A percentile compares a stretch with the other conserved stretches of the same genome.
Conservation (phyloP, 2,113 vertebrate genomes). For the Zosterops hypoxanthus region DNA sequence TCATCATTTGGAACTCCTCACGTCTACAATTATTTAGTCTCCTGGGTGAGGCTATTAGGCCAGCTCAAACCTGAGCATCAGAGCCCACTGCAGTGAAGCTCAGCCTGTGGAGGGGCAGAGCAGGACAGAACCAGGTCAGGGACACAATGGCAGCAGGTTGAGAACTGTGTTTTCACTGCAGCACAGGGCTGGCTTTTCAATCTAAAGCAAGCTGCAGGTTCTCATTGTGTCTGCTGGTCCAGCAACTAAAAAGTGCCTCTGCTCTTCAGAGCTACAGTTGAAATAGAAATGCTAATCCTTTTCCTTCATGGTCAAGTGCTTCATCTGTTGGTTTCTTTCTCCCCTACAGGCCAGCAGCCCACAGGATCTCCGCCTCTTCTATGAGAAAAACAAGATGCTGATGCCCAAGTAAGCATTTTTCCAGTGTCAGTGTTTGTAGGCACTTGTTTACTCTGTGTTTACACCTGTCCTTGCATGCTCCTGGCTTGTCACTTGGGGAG, state of each 20-base stretch:
- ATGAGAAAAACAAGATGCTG: conserved; percentile 91
- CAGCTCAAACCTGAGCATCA: conserved; percentile 11
- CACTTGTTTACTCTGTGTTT: conserved; percentile 28
- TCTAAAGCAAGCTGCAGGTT: not conserved
- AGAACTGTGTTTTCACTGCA: not conserved
- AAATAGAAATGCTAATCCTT: not conserved
- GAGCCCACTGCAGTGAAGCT: not conserved
- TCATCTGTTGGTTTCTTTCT: conserved; percentile 2
- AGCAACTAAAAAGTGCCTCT: not conserved
- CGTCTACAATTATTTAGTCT: not conserved
- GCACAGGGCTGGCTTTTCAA: not conserved
- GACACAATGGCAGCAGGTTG: not conserved
- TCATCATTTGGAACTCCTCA: conserved; percentile 18
- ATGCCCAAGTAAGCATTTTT: conserved; percentile 85
- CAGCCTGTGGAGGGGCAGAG: not conserved
- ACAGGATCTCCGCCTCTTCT: conserved; percentile 93
- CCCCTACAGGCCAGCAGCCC: conserved; percentile 88
- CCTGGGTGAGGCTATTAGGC: conserved; percentile 22
- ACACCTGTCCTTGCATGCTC: conserved; percentile 13
- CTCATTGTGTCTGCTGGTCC: not conserved
- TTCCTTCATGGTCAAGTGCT: not conserved
- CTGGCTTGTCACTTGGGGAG: not conserved
- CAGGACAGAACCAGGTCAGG: conserved; percentile 1
- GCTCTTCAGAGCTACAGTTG: not conserved
- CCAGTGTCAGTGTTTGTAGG: not conserved